Evolutionary conservation across 2,113 vertebrate species (phyloP).

Genomic region (Serilophus lunatus): DNA sequence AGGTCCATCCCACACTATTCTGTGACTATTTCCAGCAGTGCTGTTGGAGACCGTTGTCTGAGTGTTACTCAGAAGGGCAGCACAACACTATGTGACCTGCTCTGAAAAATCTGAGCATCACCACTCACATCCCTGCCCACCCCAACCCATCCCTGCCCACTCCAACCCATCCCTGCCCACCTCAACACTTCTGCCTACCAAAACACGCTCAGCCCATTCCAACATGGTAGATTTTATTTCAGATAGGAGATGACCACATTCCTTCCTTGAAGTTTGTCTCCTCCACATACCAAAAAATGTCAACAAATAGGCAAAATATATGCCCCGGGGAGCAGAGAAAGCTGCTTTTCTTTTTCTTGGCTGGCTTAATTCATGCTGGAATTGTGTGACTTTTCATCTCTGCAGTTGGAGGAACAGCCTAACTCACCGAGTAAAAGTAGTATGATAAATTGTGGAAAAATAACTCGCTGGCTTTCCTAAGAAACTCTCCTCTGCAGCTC

Average conservation of each 20-base stretch:
- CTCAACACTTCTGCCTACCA: neutral
- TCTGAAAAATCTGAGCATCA: neutral
- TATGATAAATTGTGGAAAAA: conserved; percentile 55
- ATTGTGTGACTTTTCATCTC: conserved; percentile 38
- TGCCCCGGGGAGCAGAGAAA: neutral
- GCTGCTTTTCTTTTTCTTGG: conserved; percentile 50
- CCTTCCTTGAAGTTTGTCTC: neutral
- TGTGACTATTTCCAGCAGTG: fast-evolving
- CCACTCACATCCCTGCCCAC: neutral
- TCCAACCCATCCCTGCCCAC: neutral
- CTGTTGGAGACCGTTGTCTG: neutral
- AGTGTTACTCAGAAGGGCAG: neutral
- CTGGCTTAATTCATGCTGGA: neutral
- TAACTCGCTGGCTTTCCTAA: conserved; percentile 13
- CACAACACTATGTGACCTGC: fast-evolving
- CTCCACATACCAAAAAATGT: neutral
- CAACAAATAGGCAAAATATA: neutral
- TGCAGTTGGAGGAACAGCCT: neutral
- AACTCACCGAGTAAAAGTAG: neutral
- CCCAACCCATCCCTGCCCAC: too few relatives aligned
- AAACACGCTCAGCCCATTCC: neutral
- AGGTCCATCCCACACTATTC: too few relatives aligned
- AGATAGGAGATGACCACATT: neutral
- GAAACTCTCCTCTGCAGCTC: neutral
- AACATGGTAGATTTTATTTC: neutral